Conservation (phyloP, 2,888 invertebrate genomes). For the Pachycephus smyrnensis region DNA sequence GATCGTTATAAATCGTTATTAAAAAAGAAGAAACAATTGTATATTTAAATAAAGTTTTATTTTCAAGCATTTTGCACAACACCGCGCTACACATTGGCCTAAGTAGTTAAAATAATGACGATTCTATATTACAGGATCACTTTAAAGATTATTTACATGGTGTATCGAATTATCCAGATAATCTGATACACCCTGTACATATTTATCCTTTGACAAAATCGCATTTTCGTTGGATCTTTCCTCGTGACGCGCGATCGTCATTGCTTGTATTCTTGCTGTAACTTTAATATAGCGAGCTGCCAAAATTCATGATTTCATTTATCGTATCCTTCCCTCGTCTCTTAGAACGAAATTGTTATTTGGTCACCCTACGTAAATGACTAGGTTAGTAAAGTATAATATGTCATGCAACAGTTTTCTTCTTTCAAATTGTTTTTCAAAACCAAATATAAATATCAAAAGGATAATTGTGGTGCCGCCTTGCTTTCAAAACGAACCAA, state of each 20-base stretch:
- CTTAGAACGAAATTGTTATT: slow-evolving; percentile 10
- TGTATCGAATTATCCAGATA: too few relatives aligned
- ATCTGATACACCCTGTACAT: too few relatives aligned
- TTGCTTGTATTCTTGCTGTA: too few relatives aligned
- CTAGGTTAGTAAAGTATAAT: slow-evolving; percentile 57
- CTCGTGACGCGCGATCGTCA: too few relatives aligned
- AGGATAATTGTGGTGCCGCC: slow-evolving; percentile 30
- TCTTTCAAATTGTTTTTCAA: slow-evolving; percentile 15
- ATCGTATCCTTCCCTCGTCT: background rate
- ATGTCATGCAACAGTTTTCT: slow-evolving; percentile 44
- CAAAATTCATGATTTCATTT: slow-evolving; percentile 20
- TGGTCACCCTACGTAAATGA: slow-evolving; percentile 51
- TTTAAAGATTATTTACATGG: background rate
- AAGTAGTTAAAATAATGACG: slow-evolving; percentile 50
- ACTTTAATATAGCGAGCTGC: slow-evolving; percentile 26
- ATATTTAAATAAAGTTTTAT: slow-evolving; percentile 58
- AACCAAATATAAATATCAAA: slow-evolving; percentile 48
- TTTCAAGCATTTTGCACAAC: slow-evolving; percentile 59
- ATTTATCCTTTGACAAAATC: too few relatives aligned
- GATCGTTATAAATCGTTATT: too few relatives aligned
- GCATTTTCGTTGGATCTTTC: too few relatives aligned
- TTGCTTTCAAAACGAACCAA: slow-evolving; percentile 34
- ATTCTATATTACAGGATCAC: slow-evolving; percentile 1
- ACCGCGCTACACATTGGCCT: slow-evolving; percentile 55
- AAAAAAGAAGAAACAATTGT: slow-evolving; percentile 4